These are phyloP conservation scores for Amblyjoppa fuscipennis DNA, from an alignment of 2,888 invertebrate genomes.

Conservation along the genomic window DNA sequence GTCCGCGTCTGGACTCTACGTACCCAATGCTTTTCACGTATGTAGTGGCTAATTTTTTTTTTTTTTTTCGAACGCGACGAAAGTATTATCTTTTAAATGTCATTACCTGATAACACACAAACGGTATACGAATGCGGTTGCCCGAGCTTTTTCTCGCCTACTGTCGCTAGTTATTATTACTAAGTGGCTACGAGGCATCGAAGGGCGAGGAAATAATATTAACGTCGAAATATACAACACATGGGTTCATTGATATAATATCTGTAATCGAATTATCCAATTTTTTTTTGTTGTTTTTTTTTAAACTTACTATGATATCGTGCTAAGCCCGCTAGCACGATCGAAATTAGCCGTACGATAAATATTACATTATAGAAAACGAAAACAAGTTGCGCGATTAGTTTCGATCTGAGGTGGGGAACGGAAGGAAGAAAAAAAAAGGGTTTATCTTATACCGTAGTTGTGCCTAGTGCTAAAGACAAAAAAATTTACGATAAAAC, in stretches of 20 bases:
- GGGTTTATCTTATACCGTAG: background rate
- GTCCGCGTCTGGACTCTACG: background rate
- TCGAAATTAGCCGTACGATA: slow-evolving; percentile 43
- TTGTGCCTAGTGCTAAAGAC: background rate
- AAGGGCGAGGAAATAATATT: slow-evolving; percentile 29
- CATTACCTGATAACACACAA: background rate
- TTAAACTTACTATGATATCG: slow-evolving; percentile 39
- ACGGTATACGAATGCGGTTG: background rate
- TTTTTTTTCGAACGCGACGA: background rate
- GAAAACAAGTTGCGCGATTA: slow-evolving; percentile 27
- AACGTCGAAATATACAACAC: slow-evolving; percentile 23
- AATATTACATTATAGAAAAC: slow-evolving; percentile 41
- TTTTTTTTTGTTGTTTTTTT: slow-evolving; percentile 8
- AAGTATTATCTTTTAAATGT: background rate
- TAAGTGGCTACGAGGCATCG: slow-evolving; percentile 1
- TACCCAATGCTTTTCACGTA: background rate
- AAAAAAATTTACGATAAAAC: background rate
- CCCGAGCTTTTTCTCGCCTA: background rate
- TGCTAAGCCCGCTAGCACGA: slow-evolving; percentile 59
- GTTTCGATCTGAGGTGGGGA: background rate
- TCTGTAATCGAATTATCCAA: slow-evolving; percentile 47
- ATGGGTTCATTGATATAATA: slow-evolving; percentile 50
- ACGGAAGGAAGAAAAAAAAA: background rate
- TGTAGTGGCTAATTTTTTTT: background rate
- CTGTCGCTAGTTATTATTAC: background rate